Conservation (phyloP, 2,888 invertebrate species). For the Nemurella pictetii region DNA sequence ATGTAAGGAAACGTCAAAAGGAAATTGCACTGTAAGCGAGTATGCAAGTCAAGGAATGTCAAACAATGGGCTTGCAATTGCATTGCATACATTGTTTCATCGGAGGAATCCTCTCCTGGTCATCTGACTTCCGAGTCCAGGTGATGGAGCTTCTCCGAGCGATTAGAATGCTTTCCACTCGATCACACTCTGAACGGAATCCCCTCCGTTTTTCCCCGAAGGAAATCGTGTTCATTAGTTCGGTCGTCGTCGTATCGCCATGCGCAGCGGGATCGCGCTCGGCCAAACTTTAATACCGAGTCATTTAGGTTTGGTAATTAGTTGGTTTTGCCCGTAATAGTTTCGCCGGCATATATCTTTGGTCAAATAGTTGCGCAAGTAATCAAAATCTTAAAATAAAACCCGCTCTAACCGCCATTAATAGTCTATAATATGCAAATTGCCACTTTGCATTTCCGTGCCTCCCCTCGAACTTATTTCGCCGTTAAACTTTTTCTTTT, state of each 20-base stretch:
- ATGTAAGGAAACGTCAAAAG: too few species aligned
- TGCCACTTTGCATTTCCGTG: not conserved
- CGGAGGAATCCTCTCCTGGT: not conserved
- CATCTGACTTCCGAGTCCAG: not conserved
- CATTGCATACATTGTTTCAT: too few species aligned
- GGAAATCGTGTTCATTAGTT: slow-evolving; percentile 10
- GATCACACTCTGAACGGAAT: slow-evolving; percentile 1
- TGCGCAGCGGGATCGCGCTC: too few species aligned
- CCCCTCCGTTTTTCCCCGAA: not conserved
- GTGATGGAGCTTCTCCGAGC: not conserved
- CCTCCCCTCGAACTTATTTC: not conserved
- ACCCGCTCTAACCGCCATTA: not conserved
- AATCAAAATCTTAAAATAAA: not conserved
- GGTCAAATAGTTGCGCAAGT: not conserved
- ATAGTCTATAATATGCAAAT: not conserved
- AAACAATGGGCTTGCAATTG: too few species aligned
- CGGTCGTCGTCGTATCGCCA: not conserved
- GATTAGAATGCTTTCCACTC: slow-evolving; percentile 2
- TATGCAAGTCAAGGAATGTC: too few species aligned
- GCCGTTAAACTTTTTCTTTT: too few species aligned
- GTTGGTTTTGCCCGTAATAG: not conserved
- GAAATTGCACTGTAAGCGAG: too few species aligned
- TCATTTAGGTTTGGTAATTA: not conserved
- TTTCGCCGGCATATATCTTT: not conserved
- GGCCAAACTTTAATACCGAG: not conserved